Base-by-base conservation (phyloP, 2,888 invertebrate genomes). In the Ashinkailepas kermadecensis region DNA sequence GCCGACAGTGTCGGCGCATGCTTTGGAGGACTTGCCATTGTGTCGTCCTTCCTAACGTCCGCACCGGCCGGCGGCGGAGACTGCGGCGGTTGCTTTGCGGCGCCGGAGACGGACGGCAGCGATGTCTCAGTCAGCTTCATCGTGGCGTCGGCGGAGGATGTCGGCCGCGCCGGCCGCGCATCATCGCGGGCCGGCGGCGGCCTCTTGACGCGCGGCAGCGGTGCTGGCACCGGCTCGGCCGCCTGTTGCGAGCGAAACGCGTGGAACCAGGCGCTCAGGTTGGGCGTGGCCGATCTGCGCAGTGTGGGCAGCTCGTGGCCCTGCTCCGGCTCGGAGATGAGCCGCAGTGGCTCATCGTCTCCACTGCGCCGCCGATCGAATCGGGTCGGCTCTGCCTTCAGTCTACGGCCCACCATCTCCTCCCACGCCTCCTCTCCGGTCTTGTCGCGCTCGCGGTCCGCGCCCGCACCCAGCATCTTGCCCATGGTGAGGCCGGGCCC, bases 201-300 rank as follows among this genome's bases (percentile, higher is more conserved):
- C 23, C n/a, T 21, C 58, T 57, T 57, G 23, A 23, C 58, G 6
- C 58, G 79, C 23, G 59, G n/a, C 79, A 78, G 78, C 13, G 15
- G 12, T 15, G 82, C 93, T 80, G 90, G 90, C 0, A 87, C 85
- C 83, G 89, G 90, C 88, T 95, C 95, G 0, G 95, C 89, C 83
- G 89, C 90, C 88, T 95, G 95, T 0, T 95, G 95, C 0, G 93
- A 93, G 15, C 95, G 95, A 86, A 96, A 95, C 0, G 95, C 95
- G 88, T 95, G 95, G 84, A 95, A 94, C 95, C 95, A 96, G 58
- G 95, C 95, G 86, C 94, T 95, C 82, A 95, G 89, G 88, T 95
- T 95, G 0, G 95, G 95, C 62, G 94, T 93, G 25, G 93, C 92
- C 86, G 92, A 92, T 83, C 91, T 90, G 85, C 91, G 90, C 83